Conservation (phyloP, 2,113 vertebrate species). For the Casuarius casuarius region DNA sequence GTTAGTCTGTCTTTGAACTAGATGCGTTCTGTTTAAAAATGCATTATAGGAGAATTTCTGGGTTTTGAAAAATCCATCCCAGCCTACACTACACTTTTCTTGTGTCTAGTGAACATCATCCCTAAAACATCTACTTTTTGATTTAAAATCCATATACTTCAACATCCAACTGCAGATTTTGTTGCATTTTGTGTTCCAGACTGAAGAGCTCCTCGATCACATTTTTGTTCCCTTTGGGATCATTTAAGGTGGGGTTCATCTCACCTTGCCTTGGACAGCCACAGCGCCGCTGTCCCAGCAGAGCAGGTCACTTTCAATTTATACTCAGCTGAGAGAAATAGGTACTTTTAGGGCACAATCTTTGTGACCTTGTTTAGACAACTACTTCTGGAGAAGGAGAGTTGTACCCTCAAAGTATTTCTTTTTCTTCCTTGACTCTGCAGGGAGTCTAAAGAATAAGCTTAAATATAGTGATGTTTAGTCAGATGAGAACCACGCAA, state of each 20-base stretch:
- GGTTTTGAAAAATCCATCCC: constrained; percentile 14
- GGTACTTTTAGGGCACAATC: not conserved
- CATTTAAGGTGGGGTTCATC: not conserved
- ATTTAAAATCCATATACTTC: not conserved
- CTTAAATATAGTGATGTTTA: not conserved
- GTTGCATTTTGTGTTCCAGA: not conserved
- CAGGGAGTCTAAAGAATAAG: not conserved
- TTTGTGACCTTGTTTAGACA: not conserved
- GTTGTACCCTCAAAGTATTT: not conserved
- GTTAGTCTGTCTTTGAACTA: constrained; percentile 27
- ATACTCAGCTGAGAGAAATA: not conserved
- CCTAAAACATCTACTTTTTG: not conserved
- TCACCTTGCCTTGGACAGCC: not conserved
- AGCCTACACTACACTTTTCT: not conserved
- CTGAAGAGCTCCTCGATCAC: not conserved
- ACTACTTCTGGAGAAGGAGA: not conserved
- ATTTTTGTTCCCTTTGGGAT: not conserved
- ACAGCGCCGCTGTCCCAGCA: not conserved
- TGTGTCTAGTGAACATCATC: not conserved
- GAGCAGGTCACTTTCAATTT: not conserved
- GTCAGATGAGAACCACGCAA: constrained; percentile 28
- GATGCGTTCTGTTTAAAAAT: constrained; percentile 34
- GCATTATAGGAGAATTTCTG: constrained; percentile 25
- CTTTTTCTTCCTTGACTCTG: not conserved
- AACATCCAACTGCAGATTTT: not conserved